Conservation (phyloP, 92 coral and sea anemone genomes). For the Parazoanthus atlanticus region DNA sequence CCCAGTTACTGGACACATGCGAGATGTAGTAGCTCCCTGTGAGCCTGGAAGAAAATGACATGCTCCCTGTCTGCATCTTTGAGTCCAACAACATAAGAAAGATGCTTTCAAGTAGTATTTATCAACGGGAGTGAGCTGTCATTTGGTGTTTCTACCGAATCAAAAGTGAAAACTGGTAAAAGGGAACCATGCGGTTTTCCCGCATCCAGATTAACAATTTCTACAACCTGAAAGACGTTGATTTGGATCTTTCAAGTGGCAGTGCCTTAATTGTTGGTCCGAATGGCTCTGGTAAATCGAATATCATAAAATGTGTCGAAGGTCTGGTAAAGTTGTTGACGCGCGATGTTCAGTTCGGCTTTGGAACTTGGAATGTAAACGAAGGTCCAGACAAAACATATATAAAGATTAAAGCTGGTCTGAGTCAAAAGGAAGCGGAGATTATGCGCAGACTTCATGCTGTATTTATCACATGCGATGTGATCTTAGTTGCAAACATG, state of each 20-base stretch:
- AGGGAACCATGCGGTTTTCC: conserved; percentile 8
- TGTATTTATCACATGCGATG: not conserved
- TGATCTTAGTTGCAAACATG: not conserved
- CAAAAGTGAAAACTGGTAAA: not conserved
- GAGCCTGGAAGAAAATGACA: too few species aligned
- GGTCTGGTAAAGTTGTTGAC: not conserved
- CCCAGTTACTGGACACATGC: too few species aligned
- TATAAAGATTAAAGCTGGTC: not conserved
- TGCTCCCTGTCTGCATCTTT: too few species aligned
- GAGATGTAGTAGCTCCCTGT: too few species aligned
- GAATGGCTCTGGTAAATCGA: conserved; percentile 12
- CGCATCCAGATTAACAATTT: conserved; percentile 17
- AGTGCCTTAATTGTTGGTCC: conserved; percentile 16
- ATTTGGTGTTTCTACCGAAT: too few species aligned
- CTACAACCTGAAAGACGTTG: conserved; percentile 13
- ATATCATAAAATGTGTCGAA: conserved; percentile 10
- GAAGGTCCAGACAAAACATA: not conserved
- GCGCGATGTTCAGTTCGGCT: too few species aligned
- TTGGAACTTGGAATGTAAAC: not conserved
- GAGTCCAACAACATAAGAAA: too few species aligned
- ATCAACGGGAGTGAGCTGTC: too few species aligned
- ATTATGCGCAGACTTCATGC: not conserved
- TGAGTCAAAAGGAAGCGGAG: not conserved
- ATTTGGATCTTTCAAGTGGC: conserved; percentile 18
- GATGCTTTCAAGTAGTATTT: too few species aligned